phyloP scores from a whole-genome alignment of 1,140 invertebrate species.

The Pseudoatta argentina region DNA sequence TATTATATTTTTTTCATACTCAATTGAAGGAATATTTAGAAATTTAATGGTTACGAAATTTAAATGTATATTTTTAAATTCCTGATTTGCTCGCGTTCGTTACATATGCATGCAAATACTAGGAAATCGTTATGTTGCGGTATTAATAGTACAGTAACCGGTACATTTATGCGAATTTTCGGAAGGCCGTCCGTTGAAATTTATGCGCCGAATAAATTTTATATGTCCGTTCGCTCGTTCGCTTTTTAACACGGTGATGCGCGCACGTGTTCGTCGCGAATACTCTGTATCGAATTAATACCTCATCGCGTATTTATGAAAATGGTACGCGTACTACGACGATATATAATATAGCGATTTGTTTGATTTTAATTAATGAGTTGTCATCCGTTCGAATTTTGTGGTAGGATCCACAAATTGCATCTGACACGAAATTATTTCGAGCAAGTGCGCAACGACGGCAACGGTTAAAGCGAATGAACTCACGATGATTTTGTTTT shows the following conservation, averaged over 20 bases:
- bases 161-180: slow-evolving; percentile 30
- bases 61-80: background rate
- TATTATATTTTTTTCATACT: background rate
- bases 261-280: background rate
- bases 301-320: slow-evolving; percentile 23
- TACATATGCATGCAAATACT: slow-evolving; percentile 7
- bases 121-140: slow-evolving; percentile 22
- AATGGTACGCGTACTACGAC: background rate
- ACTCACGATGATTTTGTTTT: background rate
- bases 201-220: slow-evolving; percentile 36
- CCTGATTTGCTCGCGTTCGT: background rate
- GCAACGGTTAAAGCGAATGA: background rate
- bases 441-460: slow-evolving; percentile 4
- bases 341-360: slow-evolving; percentile 1
- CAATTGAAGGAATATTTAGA: background rate
- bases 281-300: slow-evolving; percentile 7
- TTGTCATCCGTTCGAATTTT: slow-evolving; percentile 28
- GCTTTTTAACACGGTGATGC: slow-evolving; percentile 17
- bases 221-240: background rate
- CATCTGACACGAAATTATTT: slow-evolving; percentile 40
- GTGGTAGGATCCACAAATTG: slow-evolving; percentile 33
- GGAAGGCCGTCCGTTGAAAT: background rate
- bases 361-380: slow-evolving; percentile 58
- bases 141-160: slow-evolving; percentile 18
- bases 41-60: background rate